phyloP scores from a whole-genome alignment of 2,888 invertebrate species.

The Phoenoteleia sp. region DNA sequence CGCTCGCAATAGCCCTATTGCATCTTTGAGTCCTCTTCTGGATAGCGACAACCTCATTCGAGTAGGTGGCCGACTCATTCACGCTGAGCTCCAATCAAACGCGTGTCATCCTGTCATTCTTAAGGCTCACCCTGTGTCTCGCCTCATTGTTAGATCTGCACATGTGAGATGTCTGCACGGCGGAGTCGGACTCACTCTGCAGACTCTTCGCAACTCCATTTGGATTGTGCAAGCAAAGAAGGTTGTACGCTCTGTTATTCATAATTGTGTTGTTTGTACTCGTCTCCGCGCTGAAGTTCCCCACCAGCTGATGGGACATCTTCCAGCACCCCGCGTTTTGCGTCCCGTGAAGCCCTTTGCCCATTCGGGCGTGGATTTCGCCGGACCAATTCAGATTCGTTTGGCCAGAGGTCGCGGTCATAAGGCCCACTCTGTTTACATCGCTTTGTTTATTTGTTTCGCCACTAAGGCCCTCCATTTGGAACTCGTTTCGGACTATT shows the following conservation, averaged over 20 bases:
- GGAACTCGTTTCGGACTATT: too few relatives aligned
- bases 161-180: background rate
- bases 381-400: background rate
- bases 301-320: background rate
- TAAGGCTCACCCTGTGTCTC: background rate
- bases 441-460: background rate
- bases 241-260: background rate
- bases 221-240: conserved; percentile 12
- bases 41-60: too few relatives aligned
- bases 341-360: too few relatives aligned
- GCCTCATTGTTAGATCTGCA: background rate
- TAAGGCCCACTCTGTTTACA: background rate
- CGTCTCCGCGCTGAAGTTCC: background rate
- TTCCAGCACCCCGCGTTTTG: background rate
- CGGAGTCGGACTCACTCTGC: background rate
- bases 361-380: background rate
- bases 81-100: too few relatives aligned
- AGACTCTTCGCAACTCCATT: background rate
- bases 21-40: too few relatives aligned
- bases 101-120: too few relatives aligned
- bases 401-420: background rate
- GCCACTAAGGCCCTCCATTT: too few relatives aligned
- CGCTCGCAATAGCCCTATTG: too few relatives aligned
- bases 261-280: conserved; percentile 8
- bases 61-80: too few relatives aligned